phyloP scores from a whole-genome alignment of 2,888 invertebrate species.

The Pycnomerus fuliginosus region DNA sequence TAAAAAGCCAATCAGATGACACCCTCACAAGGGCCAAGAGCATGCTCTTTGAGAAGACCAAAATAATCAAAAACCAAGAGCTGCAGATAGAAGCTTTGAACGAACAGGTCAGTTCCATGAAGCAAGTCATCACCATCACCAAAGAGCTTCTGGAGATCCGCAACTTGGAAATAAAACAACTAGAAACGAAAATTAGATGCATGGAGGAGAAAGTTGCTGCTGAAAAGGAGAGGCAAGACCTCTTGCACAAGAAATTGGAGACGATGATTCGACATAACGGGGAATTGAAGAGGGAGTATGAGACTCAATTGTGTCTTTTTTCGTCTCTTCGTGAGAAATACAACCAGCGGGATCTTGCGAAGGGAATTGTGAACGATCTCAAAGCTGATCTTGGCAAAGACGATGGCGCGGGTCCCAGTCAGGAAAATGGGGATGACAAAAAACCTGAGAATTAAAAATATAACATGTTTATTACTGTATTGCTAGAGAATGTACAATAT shows the following conservation, averaged over 20 bases:
- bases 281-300: constrained; percentile 75
- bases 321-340: constrained; percentile 55
- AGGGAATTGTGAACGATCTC: constrained; percentile 35
- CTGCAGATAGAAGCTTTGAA: constrained; percentile 72
- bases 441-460: constrained; percentile 29
- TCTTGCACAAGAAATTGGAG: constrained; percentile 69
- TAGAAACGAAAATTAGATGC: constrained; percentile 64
- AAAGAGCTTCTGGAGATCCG: constrained; percentile 78
- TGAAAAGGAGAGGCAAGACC: constrained; percentile 69
- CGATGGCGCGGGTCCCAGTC: not conserved
- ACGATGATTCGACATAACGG: constrained; percentile 72
- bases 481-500: constrained; percentile 27
- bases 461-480: constrained; percentile 38
- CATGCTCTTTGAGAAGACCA: constrained; percentile 73
- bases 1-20: constrained; percentile 54
- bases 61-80: constrained; percentile 76
- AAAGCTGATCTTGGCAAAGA: not conserved
- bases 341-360: constrained; percentile 45
- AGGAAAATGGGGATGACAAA: not conserved
- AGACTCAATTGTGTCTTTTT: constrained; percentile 73
- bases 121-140: constrained; percentile 79
- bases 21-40: constrained; percentile 67
- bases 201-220: constrained; percentile 70
- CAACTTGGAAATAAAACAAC: constrained; percentile 75
- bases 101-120: constrained; percentile 72